These are phyloP conservation scores for Noctua comes DNA, from an alignment of 2,888 invertebrate genomes.

Conservation along the genomic window DNA sequence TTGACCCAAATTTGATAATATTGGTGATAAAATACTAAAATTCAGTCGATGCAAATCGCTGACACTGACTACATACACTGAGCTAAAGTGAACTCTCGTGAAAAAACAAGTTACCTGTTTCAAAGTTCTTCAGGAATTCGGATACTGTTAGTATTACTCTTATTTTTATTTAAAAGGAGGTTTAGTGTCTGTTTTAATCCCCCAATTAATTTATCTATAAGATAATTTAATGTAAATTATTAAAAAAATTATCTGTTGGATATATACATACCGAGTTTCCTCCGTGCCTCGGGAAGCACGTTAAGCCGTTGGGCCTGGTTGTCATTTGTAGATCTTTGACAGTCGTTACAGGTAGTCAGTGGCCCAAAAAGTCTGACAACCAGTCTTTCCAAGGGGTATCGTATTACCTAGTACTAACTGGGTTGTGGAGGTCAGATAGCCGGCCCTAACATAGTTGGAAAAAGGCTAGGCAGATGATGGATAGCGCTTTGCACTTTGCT, in stretches of 20 bases:
- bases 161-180: neutral
- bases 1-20: constrained; percentile 68
- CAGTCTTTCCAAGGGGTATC: no score
- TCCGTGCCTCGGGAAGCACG: no score
- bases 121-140: constrained; percentile 8
- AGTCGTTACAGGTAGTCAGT: no score
- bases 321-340: no score
- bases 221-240: neutral
- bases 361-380: no score
- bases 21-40: constrained; percentile 64
- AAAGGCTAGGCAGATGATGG: no score
- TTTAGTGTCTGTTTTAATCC: neutral
- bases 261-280: no score
- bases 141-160: constrained; percentile 26
- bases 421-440: no score
- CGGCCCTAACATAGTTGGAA: no score
- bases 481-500: no score
- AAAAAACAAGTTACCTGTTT: constrained; percentile 2
- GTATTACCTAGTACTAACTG: no score
- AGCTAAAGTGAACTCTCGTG: constrained; percentile 43
- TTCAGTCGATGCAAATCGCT: constrained; percentile 75
- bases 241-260: neutral
- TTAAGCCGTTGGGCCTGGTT: no score
- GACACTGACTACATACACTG: constrained; percentile 63
- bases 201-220: neutral